These are phyloP conservation scores for Stichodactyla mertensii DNA, from an alignment of 64 coral and sea anemone genomes.

Conservation along the genomic window DNA sequence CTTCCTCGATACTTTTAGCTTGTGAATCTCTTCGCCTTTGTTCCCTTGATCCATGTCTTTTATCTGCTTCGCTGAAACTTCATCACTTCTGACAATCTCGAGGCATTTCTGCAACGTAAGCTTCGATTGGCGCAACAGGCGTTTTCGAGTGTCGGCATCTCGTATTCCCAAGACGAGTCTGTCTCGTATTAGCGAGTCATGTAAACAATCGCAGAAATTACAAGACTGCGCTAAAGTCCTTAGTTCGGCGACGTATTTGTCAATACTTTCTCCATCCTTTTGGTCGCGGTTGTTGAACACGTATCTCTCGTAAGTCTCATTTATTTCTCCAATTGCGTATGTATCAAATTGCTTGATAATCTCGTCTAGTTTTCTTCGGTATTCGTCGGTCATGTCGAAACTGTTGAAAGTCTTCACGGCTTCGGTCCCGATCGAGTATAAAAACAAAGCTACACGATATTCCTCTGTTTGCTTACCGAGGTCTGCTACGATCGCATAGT, in stretches of 20 bases:
- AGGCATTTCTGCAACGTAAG: conserved; percentile 5
- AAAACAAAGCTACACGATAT: conserved; percentile 39
- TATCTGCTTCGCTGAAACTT: too few species aligned
- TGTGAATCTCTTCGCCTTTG: conserved; percentile 6
- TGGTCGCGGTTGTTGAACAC: conserved; percentile 43
- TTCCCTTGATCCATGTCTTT: conserved; percentile 4
- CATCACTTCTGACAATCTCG: neutral
- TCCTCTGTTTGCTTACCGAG: conserved; percentile 34
- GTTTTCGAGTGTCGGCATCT: conserved; percentile 18
- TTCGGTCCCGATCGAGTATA: conserved; percentile 38
- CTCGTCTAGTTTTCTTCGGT: neutral
- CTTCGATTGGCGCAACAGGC: neutral
- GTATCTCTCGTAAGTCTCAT: conserved; percentile 52
- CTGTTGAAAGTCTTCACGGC: conserved; percentile 49
- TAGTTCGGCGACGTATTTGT: conserved; percentile 44
- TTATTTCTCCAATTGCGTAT: conserved; percentile 52
- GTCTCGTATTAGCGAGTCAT: conserved; percentile 22
- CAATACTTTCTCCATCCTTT: conserved; percentile 40
- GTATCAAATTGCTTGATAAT: conserved; percentile 45
- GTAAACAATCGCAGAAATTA: conserved; percentile 35
- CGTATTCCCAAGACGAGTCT: conserved; percentile 47
- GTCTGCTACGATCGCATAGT: conserved; percentile 43
- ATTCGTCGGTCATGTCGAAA: conserved; percentile 31
- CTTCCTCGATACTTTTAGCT: conserved; percentile 4
- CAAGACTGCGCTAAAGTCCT: conserved; percentile 43